Conservation (phyloP, 2,113 vertebrate genomes). For the Emydura subglobosa region DNA sequence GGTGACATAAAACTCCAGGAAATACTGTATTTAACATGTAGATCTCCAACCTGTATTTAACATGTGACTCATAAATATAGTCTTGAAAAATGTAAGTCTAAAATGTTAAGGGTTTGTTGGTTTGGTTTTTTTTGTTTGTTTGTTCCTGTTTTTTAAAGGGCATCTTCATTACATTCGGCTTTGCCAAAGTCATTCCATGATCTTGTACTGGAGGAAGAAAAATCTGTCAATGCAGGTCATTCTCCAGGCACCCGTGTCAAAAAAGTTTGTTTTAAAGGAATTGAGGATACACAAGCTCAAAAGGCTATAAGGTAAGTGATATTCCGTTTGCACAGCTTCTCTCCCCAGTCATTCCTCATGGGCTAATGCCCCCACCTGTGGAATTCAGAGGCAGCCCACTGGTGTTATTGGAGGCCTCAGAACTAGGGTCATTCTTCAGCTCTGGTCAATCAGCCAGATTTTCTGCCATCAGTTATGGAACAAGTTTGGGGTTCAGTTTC, state of each 20-base stretch:
- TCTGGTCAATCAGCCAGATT: background rate
- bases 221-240: constrained; percentile 56
- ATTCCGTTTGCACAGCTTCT: background rate
- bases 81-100: background rate
- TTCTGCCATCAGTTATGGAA: background rate
- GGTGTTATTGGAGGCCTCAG: background rate
- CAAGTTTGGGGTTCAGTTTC: background rate
- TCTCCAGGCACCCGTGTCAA: constrained; percentile 71
- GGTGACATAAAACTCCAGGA: background rate
- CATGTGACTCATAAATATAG: background rate
- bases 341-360: background rate
- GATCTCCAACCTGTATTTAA: background rate
- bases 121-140: background rate
- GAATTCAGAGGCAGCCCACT: background rate
- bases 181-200: constrained; percentile 89
- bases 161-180: constrained; percentile 81
- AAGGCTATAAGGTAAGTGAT: constrained; percentile 73
- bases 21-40: background rate
- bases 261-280: constrained; percentile 84
- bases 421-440: background rate
- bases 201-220: constrained; percentile 89
- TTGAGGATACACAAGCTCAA: constrained; percentile 78
- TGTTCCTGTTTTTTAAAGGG: constrained; percentile 76
- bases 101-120: background rate
- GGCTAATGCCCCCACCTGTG: background rate